Conservation (phyloP, 2,888 invertebrate species). For the Junonia oenone region DNA sequence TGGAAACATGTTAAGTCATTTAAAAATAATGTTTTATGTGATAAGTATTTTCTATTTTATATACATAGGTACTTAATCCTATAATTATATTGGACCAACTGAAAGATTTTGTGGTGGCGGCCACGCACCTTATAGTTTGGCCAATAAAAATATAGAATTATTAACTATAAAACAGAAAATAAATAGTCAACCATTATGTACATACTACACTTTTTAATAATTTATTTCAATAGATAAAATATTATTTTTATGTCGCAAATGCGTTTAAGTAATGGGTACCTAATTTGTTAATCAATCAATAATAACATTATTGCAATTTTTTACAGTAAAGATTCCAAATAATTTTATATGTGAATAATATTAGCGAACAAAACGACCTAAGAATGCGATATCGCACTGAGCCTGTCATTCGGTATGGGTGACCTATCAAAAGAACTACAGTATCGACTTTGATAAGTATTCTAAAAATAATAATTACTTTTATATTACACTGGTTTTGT, state of each 20-base stretch:
- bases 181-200: slow-evolving; percentile 4
- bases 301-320: no score
- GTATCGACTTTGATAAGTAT: slow-evolving; percentile 59
- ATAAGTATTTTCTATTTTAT: background rate
- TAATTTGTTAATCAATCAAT: no score
- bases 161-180: slow-evolving; percentile 8
- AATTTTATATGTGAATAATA: slow-evolving; percentile 4
- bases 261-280: background rate
- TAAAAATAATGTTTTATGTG: slow-evolving; percentile 11
- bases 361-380: slow-evolving; percentile 29
- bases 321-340: no score
- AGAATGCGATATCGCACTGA: slow-evolving; percentile 39
- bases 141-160: slow-evolving; percentile 45
- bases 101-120: slow-evolving; percentile 68
- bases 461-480: slow-evolving; percentile 48
- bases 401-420: slow-evolving; percentile 41
- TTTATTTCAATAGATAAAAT: slow-evolving; percentile 1
- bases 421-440: slow-evolving; percentile 38
- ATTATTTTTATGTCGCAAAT: slow-evolving; percentile 7
- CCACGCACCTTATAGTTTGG: slow-evolving; percentile 50
- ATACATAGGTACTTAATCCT: no score
- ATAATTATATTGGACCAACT: slow-evolving; percentile 35
- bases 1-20: slow-evolving; percentile 2
- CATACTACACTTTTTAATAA: background rate
- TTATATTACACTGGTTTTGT: slow-evolving; percentile 24